A percentile compares a stretch with the other conserved stretches of the same genome.
Conservation (phyloP, 2,797 vertebrate species). For the Oreochromis mossambicus region DNA sequence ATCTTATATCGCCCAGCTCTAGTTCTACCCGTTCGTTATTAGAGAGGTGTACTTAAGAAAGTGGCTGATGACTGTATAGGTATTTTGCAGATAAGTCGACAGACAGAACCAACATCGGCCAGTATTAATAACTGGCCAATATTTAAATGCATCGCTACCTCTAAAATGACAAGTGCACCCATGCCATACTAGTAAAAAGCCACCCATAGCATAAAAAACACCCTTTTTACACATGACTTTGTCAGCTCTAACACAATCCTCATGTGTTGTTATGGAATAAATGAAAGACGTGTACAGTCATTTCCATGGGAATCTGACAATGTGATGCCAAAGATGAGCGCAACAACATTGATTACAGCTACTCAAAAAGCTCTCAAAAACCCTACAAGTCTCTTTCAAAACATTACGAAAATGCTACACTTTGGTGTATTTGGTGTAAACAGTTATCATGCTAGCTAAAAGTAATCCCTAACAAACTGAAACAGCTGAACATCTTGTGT, state of each 20-base stretch:
- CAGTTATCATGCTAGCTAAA: not conserved
- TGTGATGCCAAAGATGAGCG: not conserved
- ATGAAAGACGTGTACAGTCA: not conserved
- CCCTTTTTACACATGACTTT: not conserved
- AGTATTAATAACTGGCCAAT: not conserved
- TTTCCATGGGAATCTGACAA: not conserved
- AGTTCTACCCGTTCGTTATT: rapidly evolving
- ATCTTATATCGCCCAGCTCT: no score
- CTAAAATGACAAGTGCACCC: not conserved
- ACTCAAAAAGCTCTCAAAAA: not conserved
- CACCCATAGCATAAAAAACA: not conserved
- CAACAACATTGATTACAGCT: not conserved
- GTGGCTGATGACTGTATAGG: not conserved
- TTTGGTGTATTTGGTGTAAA: not conserved
- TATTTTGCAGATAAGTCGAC: not conserved
- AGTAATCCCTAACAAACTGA: not conserved
- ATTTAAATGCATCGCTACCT: not conserved
- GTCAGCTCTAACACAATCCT: not conserved
- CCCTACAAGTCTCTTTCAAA: not conserved
- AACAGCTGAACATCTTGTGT: not conserved
- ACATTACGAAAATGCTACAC: not conserved
- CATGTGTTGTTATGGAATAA: not conserved
- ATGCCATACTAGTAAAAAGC: not conserved
- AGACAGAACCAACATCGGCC: not conserved
- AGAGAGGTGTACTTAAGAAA: not conserved